Conservation (phyloP, 2,113 vertebrate genomes). For the Narcine bancroftii region DNA sequence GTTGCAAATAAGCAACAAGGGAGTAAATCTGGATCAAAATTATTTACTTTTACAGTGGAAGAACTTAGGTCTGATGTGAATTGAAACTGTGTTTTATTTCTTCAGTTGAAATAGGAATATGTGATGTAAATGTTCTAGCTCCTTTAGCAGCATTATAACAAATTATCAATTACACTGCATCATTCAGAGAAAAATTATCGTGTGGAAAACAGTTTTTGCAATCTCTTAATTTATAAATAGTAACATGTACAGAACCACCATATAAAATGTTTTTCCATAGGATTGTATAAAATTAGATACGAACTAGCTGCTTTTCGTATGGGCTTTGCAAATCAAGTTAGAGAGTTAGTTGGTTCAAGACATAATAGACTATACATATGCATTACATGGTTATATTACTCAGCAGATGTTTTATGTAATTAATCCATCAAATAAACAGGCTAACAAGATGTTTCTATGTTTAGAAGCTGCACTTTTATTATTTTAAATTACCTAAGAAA, state of each 20-base stretch:
- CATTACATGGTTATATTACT: not conserved
- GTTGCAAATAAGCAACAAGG: slow-evolving; percentile 1
- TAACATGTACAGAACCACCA: slow-evolving; percentile 1
- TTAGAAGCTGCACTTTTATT: slow-evolving; percentile 84
- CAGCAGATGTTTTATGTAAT: not conserved
- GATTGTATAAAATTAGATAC: not conserved
- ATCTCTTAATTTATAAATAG: not conserved
- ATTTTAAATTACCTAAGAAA: slow-evolving; percentile 75
- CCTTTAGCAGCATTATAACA: not conserved
- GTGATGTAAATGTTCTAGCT: not conserved
- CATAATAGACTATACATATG: not conserved
- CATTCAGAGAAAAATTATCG: slow-evolving; percentile 11
- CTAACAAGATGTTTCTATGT: slow-evolving; percentile 8
- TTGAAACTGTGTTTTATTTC: slow-evolving; percentile 4
- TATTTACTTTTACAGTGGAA: not conserved
- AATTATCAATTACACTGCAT: not conserved
- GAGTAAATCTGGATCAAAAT: slow-evolving; percentile 24
- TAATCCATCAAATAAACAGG: slow-evolving; percentile 3
- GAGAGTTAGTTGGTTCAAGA: not conserved
- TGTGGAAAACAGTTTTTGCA: not conserved
- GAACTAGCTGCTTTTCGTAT: not conserved
- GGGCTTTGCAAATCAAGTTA: slow-evolving; percentile 7
- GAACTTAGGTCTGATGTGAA: not conserved
- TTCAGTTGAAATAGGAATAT: not conserved
- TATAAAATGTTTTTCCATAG: not conserved